Percentiles rank a stretch among this genome's conserved stretches.
These are phyloP conservation scores for Prosopocoilus inquinatus DNA, from an alignment of 2,888 invertebrate species.

Conservation along the genomic window DNA sequence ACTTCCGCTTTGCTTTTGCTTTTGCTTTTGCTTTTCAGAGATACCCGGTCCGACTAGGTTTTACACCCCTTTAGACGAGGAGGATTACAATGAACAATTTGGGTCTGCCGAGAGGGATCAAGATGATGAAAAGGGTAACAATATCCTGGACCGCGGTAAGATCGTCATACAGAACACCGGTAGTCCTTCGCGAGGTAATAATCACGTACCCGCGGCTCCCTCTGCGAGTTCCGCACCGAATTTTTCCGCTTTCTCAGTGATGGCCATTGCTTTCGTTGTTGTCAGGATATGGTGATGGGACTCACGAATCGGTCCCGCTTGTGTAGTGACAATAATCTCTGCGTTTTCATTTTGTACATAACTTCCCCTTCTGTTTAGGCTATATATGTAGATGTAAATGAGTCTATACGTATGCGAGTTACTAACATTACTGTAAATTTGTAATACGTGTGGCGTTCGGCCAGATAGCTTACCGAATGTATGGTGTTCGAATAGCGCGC, in stretches of 20 bases:
- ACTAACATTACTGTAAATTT: slow-evolving; percentile 1
- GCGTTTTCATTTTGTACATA: slow-evolving; percentile 4
- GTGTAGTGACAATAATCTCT: slow-evolving; percentile 46
- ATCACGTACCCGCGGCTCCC: slow-evolving; percentile 37
- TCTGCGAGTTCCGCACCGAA: slow-evolving; percentile 25
- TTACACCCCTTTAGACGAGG: slow-evolving; percentile 54
- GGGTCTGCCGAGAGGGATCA: slow-evolving; percentile 70
- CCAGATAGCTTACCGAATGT: slow-evolving; percentile 30
- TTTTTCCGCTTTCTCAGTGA: neutral
- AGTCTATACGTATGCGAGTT: neutral
- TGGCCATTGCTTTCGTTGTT: neutral
- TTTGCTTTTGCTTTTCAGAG: slow-evolving; percentile 57
- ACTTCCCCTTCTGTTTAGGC: neutral
- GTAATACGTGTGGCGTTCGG: slow-evolving; percentile 16
- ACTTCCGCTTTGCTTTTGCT: no score
- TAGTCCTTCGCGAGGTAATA: slow-evolving; percentile 28
- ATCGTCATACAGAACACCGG: slow-evolving; percentile 17
- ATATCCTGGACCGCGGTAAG: slow-evolving; percentile 37
- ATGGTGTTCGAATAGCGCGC: slow-evolving; percentile 19
- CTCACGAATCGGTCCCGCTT: slow-evolving; percentile 27
- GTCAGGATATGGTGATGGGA: slow-evolving; percentile 6
- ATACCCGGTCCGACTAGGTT: slow-evolving; percentile 70
- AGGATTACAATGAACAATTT: slow-evolving; percentile 64
- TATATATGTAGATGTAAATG: slow-evolving; percentile 6
- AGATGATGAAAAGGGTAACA: slow-evolving; percentile 51